Base-by-base conservation (phyloP, 1,140 invertebrate genomes). In the Theocolax elegans region DNA sequence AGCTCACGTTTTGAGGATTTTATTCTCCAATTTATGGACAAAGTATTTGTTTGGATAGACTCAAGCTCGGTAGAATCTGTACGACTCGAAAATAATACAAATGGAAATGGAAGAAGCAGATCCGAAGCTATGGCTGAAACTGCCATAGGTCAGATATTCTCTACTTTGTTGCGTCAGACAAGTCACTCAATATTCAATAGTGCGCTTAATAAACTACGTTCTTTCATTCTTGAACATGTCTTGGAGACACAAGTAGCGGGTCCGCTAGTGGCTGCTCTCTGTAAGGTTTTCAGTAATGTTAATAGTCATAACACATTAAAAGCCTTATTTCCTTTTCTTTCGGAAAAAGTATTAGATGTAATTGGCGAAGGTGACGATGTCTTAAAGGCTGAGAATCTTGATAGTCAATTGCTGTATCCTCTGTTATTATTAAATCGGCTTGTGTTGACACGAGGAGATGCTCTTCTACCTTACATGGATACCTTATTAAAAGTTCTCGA, bases 1-100 rank as follows among this genome's bases (percentile, higher is more conserved):
- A 95, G 95, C 0, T 92, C 92, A 0, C 89, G 92, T 67, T 93
- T 97, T 76, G 95, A 97, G 86, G 93, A 95, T 77, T 97, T 97
- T 81, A 89, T 97, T 3, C 76, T 96, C 9, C 91, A 96, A 77
- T 95, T 96, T 77, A 83, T 98, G 54, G 94, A 97, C 73, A 90
- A 90, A 49, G 83, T 93, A 62, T 93, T 94, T 76, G 79, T 84
- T 0, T 86, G 94, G 6, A 91, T 95, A 64, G 93, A 95, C 76
- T 93, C 90, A 1, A 91, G 90, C 71, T 87, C 90, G 0, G 81
- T 91, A 46, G 92, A 93, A 69, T 88, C 89, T 46, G 90, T 91
- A 0, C 81, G 91, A 65, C 83, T 91, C 65, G 91, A 92, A 75
- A 89, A 44, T 87, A 88, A 75, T 63, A 67, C 73, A 0, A 81